Evolutionary conservation across 2,113 vertebrate species (phyloP).

Genomic region (Corapipo altera): DNA sequence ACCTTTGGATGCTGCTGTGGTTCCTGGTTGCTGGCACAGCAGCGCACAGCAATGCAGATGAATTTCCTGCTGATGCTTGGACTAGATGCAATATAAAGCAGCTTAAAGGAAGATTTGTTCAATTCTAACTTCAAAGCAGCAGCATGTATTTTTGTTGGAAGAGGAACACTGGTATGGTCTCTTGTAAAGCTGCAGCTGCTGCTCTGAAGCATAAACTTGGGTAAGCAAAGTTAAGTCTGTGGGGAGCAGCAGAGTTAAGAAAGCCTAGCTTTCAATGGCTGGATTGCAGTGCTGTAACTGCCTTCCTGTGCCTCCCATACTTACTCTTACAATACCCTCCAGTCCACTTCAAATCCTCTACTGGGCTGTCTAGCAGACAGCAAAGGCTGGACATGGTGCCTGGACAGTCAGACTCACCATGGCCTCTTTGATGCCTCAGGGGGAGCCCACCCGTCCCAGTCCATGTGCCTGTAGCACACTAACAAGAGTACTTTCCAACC

Average conservation of each 20-base stretch:
- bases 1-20: background rate
- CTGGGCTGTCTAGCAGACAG: background rate
- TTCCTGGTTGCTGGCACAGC: background rate
- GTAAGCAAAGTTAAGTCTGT: background rate
- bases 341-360: background rate
- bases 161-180: background rate
- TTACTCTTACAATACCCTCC: background rate
- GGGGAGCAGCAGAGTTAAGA: background rate
- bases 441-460: background rate
- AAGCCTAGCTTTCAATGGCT: background rate
- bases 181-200: background rate
- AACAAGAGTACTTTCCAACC: background rate
- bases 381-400: background rate
- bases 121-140: background rate
- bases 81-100: background rate
- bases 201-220: background rate
- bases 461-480: background rate
- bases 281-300: background rate
- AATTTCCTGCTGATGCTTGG: background rate
- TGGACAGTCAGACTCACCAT: background rate
- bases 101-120: background rate
- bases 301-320: background rate
- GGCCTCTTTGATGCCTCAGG: background rate
- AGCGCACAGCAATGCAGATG: background rate
- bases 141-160: background rate